These are phyloP conservation scores for Zygogramma bicolorata DNA, from an alignment of 2,888 invertebrate species.

Conservation along the genomic window DNA sequence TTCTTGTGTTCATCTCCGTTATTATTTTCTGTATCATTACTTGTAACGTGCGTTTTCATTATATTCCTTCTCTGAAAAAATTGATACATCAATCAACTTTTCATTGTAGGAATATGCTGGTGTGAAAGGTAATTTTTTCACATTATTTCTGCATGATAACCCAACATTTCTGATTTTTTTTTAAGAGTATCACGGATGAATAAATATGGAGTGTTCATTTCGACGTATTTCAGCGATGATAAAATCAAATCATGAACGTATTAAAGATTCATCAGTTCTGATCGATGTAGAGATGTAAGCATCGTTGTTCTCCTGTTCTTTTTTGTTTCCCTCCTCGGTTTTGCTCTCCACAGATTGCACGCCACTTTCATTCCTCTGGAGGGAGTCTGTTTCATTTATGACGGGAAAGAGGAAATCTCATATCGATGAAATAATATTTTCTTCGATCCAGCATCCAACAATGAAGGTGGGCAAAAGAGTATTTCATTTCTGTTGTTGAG, in stretches of 20 bases:
- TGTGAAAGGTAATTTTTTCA: too few species aligned
- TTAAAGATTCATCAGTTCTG: background rate
- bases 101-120: too few species aligned
- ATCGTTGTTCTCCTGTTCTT: background rate
- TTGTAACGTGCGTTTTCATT: too few species aligned
- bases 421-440: background rate
- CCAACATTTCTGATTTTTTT: background rate
- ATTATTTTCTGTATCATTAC: too few species aligned
- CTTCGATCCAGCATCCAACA: too few species aligned
- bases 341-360: background rate
- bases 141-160: too few species aligned
- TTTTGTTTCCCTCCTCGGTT: background rate
- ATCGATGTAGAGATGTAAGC: background rate
- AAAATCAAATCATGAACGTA: background rate
- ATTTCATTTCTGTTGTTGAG: background rate
- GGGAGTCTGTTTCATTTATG: background rate
- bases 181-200: too few species aligned
- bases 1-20: too few species aligned
- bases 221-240: background rate
- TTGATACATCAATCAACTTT: too few species aligned
- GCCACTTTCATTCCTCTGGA: background rate
- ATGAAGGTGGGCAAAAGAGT: background rate
- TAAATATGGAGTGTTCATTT: background rate
- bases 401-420: background rate
- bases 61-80: too few species aligned